Base-by-base conservation (phyloP, 2,888 invertebrate genomes). In the Troides oblongomaculatus region DNA sequence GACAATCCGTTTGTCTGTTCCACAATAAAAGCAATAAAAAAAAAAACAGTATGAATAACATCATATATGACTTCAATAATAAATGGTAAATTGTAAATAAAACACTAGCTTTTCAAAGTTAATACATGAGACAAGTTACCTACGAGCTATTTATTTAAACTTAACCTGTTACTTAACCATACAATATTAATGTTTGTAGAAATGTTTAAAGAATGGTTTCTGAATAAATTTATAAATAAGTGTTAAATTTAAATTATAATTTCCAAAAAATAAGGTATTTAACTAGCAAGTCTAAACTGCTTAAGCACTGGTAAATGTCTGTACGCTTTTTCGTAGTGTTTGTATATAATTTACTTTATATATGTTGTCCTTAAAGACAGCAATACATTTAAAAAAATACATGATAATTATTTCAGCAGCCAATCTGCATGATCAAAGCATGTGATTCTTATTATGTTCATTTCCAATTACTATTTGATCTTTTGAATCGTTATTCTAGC, bases 401-500 rank as follows among this genome's bases (percentile, higher is more conserved):
- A 23, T 1, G 57, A 23, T 58, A n/a, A 23, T 58, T n/a, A 23
- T 14, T 23, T 58, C 64, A 63, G 68, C 23, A 60, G 25, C 5
- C 18, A 62, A 53, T 53, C 56, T 21, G 39, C 17, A 65, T 58
- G 25, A 10, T 43, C 39, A 58, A 25, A 59, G 59, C 46, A 65
- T 30, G 46, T 65, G 59, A 46, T 59, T 30, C 25, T 65, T 50
- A 46, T 57, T 46, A 58, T 65, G 58, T 65, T 65, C 58, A 43
- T 59, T 57, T 43, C 39, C 59, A 59, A 65, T 59, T 59, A 65
- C 46, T 36, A 23, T 65, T 65, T 50, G 46, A 46, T 65, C 46
- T 46, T 39, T 58, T 30, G 59, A 43, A 43, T 43, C 43, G 58
- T 65, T 65, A 25, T 58, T 58, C 6, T 66, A 53, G 60, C 60